Base-by-base conservation (phyloP, 2,888 invertebrate species). In the Meta bourneti region DNA sequence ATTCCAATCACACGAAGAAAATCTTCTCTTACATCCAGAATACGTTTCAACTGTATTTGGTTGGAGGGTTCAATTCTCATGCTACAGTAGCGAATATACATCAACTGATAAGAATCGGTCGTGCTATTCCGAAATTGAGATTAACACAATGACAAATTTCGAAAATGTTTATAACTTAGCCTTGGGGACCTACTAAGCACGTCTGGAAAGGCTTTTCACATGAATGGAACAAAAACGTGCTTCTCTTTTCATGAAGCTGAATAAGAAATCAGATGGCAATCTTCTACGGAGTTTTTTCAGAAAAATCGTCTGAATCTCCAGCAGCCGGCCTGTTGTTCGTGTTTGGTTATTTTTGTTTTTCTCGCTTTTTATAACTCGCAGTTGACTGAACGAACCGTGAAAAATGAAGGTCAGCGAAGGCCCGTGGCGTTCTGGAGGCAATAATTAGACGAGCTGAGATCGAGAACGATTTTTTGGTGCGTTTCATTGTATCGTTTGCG, bases 361-460 rank as follows among this genome's bases (percentile, higher is more conserved):
- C 20, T 74, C 83, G 16, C 34, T 34, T 34, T 34, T 34, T 34
- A 34, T 34, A 34, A 84, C 16, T 48, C 16, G 69, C 61, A 82
- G 70, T 51, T 70, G 77, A 77, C 49, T 77, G 54, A 52, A 85
- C 75, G 85, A 77, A 48, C 69, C 69, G 61, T 77, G 34, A 78
- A 77, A 78, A 77, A 85, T 85, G 85, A 85, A 85, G 85, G 85
- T 85, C 85, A 85, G 51, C n/a, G 51, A 11, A 20, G 16, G 85
- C 85, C 85, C 51, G 74, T 61, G 84, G 84, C 84, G 52, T 8
- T 19, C 19, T 51, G 11, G 52, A 74, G 74, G 84, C 16, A 85
- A 85, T 77, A 77, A 85, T 85, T 77, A 70, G 51, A 70, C 49
- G 69, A 77, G 8, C 8, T 16, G 70, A 85, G 75, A 85, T 77